Evolutionary conservation across 2,113 vertebrate genomes (phyloP), one percentile per base, ranked within the genome.

Genomic region (Ictalurus furcatus): DNA sequence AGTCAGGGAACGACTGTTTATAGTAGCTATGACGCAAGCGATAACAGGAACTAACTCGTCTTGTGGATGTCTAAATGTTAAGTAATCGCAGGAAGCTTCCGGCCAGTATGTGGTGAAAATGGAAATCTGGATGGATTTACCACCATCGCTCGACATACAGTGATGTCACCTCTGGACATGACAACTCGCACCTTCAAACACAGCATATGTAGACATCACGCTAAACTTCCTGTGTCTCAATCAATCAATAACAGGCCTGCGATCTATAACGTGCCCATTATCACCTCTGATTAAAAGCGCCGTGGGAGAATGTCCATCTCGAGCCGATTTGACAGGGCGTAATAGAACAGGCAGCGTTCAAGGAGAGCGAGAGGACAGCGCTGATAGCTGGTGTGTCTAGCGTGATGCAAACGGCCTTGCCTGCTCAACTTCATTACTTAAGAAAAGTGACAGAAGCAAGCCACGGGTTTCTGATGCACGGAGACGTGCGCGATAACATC

Each of bases 231-330:
- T 37, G 3, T 44, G 54, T 69, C 86, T 67, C 86, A 61, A 87
- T 67, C 86, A 56, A 67, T 89, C 83, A 85, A 69, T 78, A 79
- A 52, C 54, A 65, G 28, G 25, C 54, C 81, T 84, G n/a, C 19
- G 44, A 78, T 85, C 88, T 69, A 80, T 79, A 85, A 67, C 48
- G 1, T 40, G 73, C 23, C 88, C 30, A 80, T 89, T 89, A 89
- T 89, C 83, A 89, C 83, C 58, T 34, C 88, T 89, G 88, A 85
- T 89, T 89, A 79, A 85, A 89, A 74, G 81, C 34, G 59, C 73
- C 58, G 40, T 4, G 83, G 44, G 83, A 89, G 52, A 58, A 58
- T 48, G 88, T 85, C 82, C 81, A 78, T 85, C 88, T 78, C 71
- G 34, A 30, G 7, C 83, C n/a, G 44, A 69, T 80, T 56, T 85